Conservation (phyloP, 2,888 invertebrate genomes). For the Papilio protenor region DNA sequence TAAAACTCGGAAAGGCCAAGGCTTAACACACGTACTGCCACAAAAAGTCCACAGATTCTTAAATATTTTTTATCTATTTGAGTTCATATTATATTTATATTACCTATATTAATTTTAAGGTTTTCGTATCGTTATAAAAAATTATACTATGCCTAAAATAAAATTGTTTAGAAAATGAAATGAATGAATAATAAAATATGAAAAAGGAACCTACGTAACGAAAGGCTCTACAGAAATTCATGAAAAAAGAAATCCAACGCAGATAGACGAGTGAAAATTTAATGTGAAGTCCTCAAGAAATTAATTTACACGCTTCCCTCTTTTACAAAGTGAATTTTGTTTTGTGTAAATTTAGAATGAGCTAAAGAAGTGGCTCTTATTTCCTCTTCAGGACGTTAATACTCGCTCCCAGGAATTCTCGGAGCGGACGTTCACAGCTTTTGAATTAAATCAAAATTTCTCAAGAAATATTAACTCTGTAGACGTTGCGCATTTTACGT, state of each 20-base stretch:
- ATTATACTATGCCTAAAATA: not conserved
- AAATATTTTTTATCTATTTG: slow-evolving; percentile 1
- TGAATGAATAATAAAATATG: not conserved
- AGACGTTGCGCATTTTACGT: slow-evolving; percentile 4
- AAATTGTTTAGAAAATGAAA: not conserved
- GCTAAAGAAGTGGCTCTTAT: slow-evolving; percentile 30
- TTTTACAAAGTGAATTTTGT: slow-evolving; percentile 34
- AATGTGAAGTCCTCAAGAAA: slow-evolving; percentile 5
- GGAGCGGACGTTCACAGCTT: slow-evolving; percentile 27
- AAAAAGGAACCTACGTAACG: not conserved
- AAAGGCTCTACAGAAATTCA: not conserved
- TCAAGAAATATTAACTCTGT: slow-evolving; percentile 13
- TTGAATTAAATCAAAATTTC: slow-evolving; percentile 36
- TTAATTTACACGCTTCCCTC: slow-evolving; percentile 28
- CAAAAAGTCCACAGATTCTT: slow-evolving; percentile 13
- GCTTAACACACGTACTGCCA: slow-evolving; percentile 13
- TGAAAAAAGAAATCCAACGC: slow-evolving; percentile 9
- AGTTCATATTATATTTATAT: not conserved
- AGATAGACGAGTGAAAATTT: slow-evolving; percentile 3
- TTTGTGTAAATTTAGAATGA: slow-evolving; percentile 40
- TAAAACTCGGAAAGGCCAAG: slow-evolving; percentile 38
- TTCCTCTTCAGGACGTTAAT: slow-evolving; percentile 37
- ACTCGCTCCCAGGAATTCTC: slow-evolving; percentile 32
- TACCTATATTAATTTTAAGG: not conserved
- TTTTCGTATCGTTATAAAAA: not conserved